These are phyloP conservation scores for Isotomurus palustris DNA, from an alignment of 2,888 invertebrate species.

Conservation along the genomic window DNA sequence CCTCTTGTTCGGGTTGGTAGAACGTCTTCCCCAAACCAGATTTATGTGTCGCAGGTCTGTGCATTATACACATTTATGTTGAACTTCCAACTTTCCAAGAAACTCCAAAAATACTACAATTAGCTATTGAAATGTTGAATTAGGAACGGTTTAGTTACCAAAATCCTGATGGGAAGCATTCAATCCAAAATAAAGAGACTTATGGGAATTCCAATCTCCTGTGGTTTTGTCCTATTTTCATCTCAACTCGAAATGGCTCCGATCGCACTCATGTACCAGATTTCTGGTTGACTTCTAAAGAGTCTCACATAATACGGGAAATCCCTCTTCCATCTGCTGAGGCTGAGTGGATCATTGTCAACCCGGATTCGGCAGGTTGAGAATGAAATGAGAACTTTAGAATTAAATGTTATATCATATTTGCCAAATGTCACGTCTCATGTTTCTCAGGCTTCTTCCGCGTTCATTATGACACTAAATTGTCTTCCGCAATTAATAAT, in stretches of 20 bases:
- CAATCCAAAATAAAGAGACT: not conserved
- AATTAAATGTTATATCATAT: not conserved
- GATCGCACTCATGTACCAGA: constrained; percentile 11
- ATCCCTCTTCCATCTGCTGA: no score
- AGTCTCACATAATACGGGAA: not conserved
- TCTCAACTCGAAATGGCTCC: constrained; percentile 11
- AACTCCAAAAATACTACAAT: not conserved
- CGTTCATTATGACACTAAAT: not conserved
- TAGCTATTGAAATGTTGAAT: not conserved
- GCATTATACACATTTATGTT: not conserved
- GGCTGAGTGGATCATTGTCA: constrained; percentile 22
- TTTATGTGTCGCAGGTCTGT: constrained; percentile 28
- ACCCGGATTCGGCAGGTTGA: constrained; percentile 25
- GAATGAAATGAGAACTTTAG: not conserved
- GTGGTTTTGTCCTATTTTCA: constrained; percentile 26
- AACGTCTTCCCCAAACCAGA: no score
- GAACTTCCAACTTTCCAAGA: not conserved
- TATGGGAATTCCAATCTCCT: constrained; percentile 1
- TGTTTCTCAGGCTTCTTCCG: constrained; percentile 1
- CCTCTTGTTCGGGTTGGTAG: constrained; percentile 28
- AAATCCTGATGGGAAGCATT: not conserved
- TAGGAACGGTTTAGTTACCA: not conserved
- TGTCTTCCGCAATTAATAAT: not conserved
- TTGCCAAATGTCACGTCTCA: not conserved
- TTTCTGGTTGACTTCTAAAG: constrained; percentile 24